Percentiles rank a stretch among this genome's conserved stretches.
phyloP scores from a whole-genome alignment of 2,888 invertebrate species.

The Nemurella pictetii region DNA sequence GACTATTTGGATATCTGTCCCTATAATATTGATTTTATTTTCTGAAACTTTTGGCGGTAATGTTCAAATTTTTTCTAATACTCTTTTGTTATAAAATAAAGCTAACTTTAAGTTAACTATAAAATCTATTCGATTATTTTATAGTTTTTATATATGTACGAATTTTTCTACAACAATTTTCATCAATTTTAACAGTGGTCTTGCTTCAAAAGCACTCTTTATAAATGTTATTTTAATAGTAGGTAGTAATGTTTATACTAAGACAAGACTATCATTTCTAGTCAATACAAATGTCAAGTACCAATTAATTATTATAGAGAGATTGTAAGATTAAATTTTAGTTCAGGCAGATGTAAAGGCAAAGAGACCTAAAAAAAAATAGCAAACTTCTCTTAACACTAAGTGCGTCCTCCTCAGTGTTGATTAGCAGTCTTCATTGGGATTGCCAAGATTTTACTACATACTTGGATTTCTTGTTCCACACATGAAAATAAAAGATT shows the following conservation, averaged over 20 bases:
- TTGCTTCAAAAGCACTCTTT: not conserved
- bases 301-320: not conserved
- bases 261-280: not conserved
- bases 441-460: not conserved
- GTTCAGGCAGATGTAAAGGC: not conserved
- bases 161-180: not conserved
- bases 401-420: too few relatives aligned
- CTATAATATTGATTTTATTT: not conserved
- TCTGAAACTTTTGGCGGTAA: too few relatives aligned
- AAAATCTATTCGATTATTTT: constrained; percentile 7
- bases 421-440: not conserved
- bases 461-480: not conserved
- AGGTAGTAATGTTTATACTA: too few relatives aligned
- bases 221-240: too few relatives aligned
- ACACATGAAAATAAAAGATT: not conserved
- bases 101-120: not conserved
- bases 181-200: not conserved
- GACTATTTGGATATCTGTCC: not conserved
- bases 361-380: constrained; percentile 9
- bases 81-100: not conserved
- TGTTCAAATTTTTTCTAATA: constrained; percentile 1
- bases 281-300: not conserved
- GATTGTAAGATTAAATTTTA: not conserved
- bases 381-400: too few relatives aligned
- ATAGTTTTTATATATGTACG: not conserved